Percentiles rank a stretch among this genome's conserved stretches.
Evolutionary conservation across 1,140 invertebrate genomes (phyloP).

Genomic region (Notospermus geniculatus): DNA sequence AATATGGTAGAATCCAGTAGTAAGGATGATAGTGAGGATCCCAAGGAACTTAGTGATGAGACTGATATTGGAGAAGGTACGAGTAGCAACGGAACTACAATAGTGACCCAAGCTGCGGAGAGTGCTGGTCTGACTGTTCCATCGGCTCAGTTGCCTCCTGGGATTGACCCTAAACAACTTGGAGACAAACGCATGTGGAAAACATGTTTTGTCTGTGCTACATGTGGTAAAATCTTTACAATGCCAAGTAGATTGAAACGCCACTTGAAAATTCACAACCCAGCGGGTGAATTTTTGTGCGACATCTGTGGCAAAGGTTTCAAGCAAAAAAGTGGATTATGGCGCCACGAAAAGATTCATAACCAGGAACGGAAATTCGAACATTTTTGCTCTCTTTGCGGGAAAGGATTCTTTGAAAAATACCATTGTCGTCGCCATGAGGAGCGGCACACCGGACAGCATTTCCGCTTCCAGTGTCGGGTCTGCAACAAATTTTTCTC

Average conservation of each 20-base stretch:
- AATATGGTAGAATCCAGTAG: neutral
- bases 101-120: neutral
- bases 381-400: neutral
- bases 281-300: constrained; percentile 3
- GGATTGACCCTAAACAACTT: neutral
- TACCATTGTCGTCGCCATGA: constrained; percentile 7
- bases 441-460: constrained; percentile 1
- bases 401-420: neutral
- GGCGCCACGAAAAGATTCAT: neutral
- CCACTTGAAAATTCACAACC: neutral
- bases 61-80: neutral
- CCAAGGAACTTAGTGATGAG: neutral
- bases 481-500: constrained; percentile 9
- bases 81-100: neutral
- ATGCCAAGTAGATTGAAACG: constrained; percentile 9
- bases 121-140: neutral
- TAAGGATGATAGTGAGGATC: constrained; percentile 2
- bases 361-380: constrained; percentile 1
- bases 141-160: neutral
- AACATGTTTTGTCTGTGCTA: constrained; percentile 3
- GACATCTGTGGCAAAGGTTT: constrained; percentile 4
- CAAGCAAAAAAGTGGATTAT: neutral
- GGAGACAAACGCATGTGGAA: neutral
- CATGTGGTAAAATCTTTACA: constrained; percentile 5
- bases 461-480: neutral